Percentiles rank a stretch among this genome's conserved stretches.
phyloP scores from a whole-genome alignment of 1,140 invertebrate species.

The Nixonia krombeini region DNA sequence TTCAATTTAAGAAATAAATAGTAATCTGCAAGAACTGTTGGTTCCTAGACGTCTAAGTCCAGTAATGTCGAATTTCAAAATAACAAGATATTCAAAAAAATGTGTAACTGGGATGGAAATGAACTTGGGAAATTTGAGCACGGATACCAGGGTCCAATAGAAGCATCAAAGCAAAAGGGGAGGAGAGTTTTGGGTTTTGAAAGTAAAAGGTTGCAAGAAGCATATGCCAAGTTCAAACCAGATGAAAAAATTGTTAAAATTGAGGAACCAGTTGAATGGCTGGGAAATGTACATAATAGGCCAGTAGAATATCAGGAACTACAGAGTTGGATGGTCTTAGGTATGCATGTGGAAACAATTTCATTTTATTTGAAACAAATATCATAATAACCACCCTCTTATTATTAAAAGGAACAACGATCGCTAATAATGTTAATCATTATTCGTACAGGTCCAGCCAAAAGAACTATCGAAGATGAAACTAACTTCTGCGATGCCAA shows the following conservation, averaged over 20 bases:
- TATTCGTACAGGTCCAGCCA: too few relatives aligned
- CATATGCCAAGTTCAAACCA: constrained; percentile 78
- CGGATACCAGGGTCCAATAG: constrained; percentile 84
- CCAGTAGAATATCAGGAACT: constrained; percentile 61
- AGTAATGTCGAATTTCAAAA: constrained; percentile 15
- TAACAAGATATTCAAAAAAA: constrained; percentile 50
- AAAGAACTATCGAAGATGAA: constrained; percentile 84
- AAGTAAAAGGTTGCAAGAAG: constrained; percentile 76
- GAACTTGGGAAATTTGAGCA: constrained; percentile 91
- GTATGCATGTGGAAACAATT: too few relatives aligned
- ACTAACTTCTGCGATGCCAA: constrained; percentile 82
- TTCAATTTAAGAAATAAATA: too few relatives aligned
- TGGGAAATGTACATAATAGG: constrained; percentile 52
- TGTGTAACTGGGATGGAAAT: constrained; percentile 80
- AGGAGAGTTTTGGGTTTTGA: constrained; percentile 87
- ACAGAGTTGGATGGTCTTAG: constrained; percentile 76
- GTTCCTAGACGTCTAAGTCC: too few relatives aligned
- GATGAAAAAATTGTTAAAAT: constrained; percentile 73
- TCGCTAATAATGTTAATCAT: too few relatives aligned
- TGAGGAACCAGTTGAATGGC: constrained; percentile 67
- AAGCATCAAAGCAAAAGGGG: constrained; percentile 85
- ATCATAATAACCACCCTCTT: too few relatives aligned
- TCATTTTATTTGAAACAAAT: too few relatives aligned
- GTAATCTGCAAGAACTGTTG: too few relatives aligned
- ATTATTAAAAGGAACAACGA: too few relatives aligned